A percentile compares a stretch with the other conserved stretches of the same genome.
Evolutionary conservation across 2,888 invertebrate species (phyloP).

Genomic region (Cordilura impudica): DNA sequence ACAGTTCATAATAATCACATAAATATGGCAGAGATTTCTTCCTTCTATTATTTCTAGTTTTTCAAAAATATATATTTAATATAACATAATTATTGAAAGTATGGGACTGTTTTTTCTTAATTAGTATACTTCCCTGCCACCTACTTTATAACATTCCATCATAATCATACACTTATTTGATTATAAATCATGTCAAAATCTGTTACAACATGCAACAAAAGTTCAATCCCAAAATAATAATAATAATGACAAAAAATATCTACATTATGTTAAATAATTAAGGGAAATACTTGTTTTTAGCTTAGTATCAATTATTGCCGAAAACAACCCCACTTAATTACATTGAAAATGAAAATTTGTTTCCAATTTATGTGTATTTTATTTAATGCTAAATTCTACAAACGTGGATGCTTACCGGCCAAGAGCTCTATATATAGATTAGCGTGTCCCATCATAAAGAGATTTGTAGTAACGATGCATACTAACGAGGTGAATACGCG

Average conservation of each 20-base stretch:
- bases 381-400: not conserved
- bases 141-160: not conserved
- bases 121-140: not conserved
- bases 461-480: too few relatives aligned
- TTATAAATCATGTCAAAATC: conserved; percentile 50
- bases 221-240: not conserved
- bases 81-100: too few relatives aligned
- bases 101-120: too few relatives aligned
- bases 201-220: not conserved
- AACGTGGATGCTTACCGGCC: conserved; percentile 14
- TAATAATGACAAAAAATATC: too few relatives aligned
- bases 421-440: too few relatives aligned
- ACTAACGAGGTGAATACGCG: too few relatives aligned
- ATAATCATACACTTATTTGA: conserved; percentile 32
- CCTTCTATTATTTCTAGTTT: too few relatives aligned
- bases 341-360: conserved; percentile 41
- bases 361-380: conserved; percentile 24
- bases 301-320: not conserved
- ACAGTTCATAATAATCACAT: too few relatives aligned
- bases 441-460: too few relatives aligned
- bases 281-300: not conserved
- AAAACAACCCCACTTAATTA: conserved; percentile 38
- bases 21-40: too few relatives aligned
- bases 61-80: too few relatives aligned
- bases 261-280: not conserved